A percentile compares a stretch with the other conserved stretches of the same genome.
phyloP scores from a whole-genome alignment of 2,113 vertebrate genomes.

The Gulo gulo region DNA sequence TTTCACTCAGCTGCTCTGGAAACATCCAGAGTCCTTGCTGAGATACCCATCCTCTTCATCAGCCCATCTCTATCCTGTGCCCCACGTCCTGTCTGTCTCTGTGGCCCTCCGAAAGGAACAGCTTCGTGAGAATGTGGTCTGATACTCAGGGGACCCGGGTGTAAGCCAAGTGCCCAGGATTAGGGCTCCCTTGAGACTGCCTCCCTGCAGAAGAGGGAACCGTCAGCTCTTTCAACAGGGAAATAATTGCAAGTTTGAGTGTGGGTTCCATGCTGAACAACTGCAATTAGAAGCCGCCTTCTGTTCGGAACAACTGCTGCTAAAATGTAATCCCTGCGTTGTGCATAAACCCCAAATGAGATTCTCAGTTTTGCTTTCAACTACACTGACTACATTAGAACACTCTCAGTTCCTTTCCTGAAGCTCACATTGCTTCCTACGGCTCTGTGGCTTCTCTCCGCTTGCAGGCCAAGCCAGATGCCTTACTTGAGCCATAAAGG shows the following conservation, averaged over 20 bases:
- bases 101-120: background rate
- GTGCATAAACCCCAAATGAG: background rate
- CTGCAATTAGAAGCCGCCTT: slow-evolving; percentile 62
- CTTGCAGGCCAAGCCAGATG: background rate
- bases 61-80: fast-evolving
- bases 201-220: background rate
- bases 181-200: background rate
- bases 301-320: slow-evolving; percentile 53
- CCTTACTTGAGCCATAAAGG: background rate
- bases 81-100: fast-evolving
- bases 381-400: background rate
- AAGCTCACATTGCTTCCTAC: background rate
- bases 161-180: background rate
- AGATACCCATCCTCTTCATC: background rate
- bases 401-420: background rate
- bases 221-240: background rate
- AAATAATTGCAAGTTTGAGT: slow-evolving; percentile 21
- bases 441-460: background rate
- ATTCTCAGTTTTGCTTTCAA: slow-evolving; percentile 37
- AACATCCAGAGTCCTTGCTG: background rate
- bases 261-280: background rate
- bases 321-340: background rate
- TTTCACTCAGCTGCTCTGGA: background rate
- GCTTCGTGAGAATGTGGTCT: background rate
- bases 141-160: fast-evolving